Evolutionary conservation across 1,140 invertebrate genomes (phyloP), one percentile per base, ranked within the genome.

Genomic region (Aphelinus certus): DNA sequence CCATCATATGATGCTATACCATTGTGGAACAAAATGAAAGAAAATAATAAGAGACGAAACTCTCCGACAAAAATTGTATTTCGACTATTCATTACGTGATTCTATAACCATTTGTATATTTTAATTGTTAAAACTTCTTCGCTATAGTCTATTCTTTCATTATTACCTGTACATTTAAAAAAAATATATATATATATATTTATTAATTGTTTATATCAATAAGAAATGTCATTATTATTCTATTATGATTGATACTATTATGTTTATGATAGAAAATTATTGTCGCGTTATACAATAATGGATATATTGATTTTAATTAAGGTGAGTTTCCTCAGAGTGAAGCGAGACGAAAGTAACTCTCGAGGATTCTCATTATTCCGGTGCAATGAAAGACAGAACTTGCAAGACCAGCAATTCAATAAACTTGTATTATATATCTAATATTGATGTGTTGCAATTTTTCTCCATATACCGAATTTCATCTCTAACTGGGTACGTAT

Each of bases 401-500:
- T 78, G 80, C 78, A 79, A 79, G 71, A 80, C 58, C 79, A 79
- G 77, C 78, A 79, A 83, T 81, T 83, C 77, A 85, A 84, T 85
- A 84, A 85, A 83, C 79, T 83, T 84, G 78, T 83, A 84, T 81
- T 80, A 83, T 84, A 82, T 83, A 78, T 77, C 77, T 79, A 64
- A 58, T 51, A 75, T 68, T 75, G 55, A 70, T 64, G 67, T 64
- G 67, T 76, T 79, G 10, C 7, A 71, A 74, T 78, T 65, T 65
- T 49, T 65, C n/a, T 47, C 26, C 26, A 26, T 26, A 26, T 26
- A 26, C 26, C 26, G 26, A 26, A 26, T 26, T 26, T 26, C 26
- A 26, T 26, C 26, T 26, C 26, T 26, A 26, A 26, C 26, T 26
- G 26, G 26, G 26, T 26, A 26, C 26, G 26, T 26, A 26, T 26